Evolutionary conservation across 2,888 invertebrate species (phyloP).

Genomic region (Pseudococcus longispinus): DNA sequence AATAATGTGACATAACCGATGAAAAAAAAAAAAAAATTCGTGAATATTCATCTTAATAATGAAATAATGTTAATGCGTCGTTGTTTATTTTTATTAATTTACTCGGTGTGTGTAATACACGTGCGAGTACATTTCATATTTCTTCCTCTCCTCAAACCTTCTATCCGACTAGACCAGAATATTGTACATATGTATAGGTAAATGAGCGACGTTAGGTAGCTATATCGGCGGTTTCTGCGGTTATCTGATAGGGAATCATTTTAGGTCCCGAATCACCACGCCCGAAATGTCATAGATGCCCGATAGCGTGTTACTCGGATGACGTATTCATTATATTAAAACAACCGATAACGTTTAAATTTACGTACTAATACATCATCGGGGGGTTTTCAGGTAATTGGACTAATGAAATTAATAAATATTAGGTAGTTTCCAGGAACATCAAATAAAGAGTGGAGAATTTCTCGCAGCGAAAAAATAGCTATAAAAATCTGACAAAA

Average conservation of each 20-base stretch:
- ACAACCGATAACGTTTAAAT: constrained; percentile 42
- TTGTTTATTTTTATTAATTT: constrained; percentile 35
- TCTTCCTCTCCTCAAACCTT: neutral
- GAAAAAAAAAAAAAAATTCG: neutral
- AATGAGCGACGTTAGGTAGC: neutral
- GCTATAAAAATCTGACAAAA: too few species aligned
- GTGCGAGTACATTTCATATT: neutral
- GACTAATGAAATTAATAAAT: neutral
- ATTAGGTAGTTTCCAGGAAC: neutral
- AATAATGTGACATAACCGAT: constrained; percentile 1
- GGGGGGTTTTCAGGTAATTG: neutral
- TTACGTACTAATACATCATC: neutral
- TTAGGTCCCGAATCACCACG: constrained; percentile 34
- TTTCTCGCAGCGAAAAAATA: too few species aligned
- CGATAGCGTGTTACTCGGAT: constrained; percentile 33
- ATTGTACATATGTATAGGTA: neutral
- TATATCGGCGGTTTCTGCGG: constrained; percentile 28
- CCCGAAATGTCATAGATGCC: constrained; percentile 37
- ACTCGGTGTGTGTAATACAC: neutral
- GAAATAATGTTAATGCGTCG: constrained; percentile 33
- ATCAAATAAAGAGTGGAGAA: too few species aligned
- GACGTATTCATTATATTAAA: constrained; percentile 44
- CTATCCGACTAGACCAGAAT: too few species aligned
- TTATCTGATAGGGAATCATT: constrained; percentile 43
- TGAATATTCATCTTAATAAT: constrained; percentile 25